Percentiles rank a stretch among this genome's conserved stretches.
Evolutionary conservation across 2,113 vertebrate species (phyloP).

Genomic region (Poeciliopsis prolifica): DNA sequence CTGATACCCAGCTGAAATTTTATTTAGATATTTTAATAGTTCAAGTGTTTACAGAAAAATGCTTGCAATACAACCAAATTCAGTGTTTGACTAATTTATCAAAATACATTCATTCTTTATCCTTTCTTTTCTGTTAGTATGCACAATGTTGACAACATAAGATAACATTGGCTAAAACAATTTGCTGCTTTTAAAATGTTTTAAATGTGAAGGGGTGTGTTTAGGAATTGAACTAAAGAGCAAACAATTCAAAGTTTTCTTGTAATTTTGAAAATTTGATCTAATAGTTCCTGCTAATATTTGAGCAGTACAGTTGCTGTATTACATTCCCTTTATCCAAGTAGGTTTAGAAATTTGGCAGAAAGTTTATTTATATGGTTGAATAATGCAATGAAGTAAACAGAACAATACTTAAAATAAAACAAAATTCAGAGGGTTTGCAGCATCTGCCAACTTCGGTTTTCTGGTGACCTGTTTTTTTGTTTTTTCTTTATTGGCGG

Average conservation of each 20-base stretch:
- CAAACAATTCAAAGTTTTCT: neutral
- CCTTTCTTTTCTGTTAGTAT: too few species aligned
- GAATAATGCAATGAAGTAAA: neutral
- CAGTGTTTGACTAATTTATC: too few species aligned
- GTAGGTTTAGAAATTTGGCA: neutral
- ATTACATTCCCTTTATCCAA: neutral
- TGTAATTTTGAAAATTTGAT: neutral
- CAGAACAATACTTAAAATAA: neutral
- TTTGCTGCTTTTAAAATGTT: too few species aligned
- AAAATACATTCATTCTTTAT: too few species aligned
- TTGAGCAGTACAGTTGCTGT: neutral
- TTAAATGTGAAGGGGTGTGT: too few species aligned
- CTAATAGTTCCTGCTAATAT: neutral
- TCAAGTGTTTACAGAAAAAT: too few species aligned
- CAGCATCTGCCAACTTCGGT: neutral
- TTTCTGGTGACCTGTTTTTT: neutral
- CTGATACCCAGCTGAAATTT: too few species aligned
- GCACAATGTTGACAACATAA: too few species aligned
- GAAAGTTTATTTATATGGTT: neutral
- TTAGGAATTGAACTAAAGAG: too few species aligned
- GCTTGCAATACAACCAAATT: too few species aligned
- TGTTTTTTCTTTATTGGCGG: neutral
- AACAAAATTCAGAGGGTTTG: neutral
- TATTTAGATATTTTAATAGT: too few species aligned
- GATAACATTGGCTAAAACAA: too few species aligned